Base-by-base conservation (phyloP, 2,113 vertebrate species). In the Oreochromis spilurus region DNA sequence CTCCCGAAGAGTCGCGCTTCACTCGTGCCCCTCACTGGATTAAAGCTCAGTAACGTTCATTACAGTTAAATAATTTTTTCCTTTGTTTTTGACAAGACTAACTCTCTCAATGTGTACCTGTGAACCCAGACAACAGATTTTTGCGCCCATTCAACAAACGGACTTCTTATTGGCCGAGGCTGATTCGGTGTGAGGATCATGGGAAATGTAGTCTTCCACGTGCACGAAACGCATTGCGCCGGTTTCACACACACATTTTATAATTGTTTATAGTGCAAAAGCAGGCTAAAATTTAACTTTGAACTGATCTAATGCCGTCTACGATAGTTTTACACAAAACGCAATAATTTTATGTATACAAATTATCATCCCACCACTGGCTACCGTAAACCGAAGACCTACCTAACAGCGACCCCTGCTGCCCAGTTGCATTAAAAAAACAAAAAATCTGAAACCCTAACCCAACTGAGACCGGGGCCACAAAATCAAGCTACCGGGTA, bases 191-290 rank as follows among this genome's bases (percentile, higher is more conserved):
- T 1, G n/a, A 36, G 90, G 11, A 75, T 86, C 43, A 81, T 95
- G 95, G 94, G 95, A 81, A 92, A 88, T 92, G 91, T 62, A 87
- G 93, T 94, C 4, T 78, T 31, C 3, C 1, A 2, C 24, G 5
- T 75, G 4, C 21, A 36, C n/a, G n/a, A 40, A 26, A 31, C 16
- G 1, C 70, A 31, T 0, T 13, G 6, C 26, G 9, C 16, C 9
- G 6, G 43, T 45, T 72, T 45, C n/a, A 6, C 67, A 26, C 12
- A 6, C 3, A 45, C 2, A 34, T 77, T 77, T 75, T 75, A 75
- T 52, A 34, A 10, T 77, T 50, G 72, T 77, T 31, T 50, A 50
- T 50, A 2, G 0, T 2, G 14, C 67, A 75, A 75, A 45, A 11
- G 9, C 40, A 75, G 5, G 14, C 14, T 75, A 29, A 48, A 29